Conservation (phyloP, 1,140 invertebrate species). For the Drosophila melanogaster region Release_6_plus_ISO1_MT NT_033779.5:18693001-18693500, state of each 20-base stretch:
- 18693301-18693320: conserved; percentile 84
- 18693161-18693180: conserved; percentile 87
- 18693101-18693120: conserved; percentile 86
- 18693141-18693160: conserved; percentile 87
- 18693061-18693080: conserved; percentile 76
- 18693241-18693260: conserved; percentile 79
- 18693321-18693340: conserved; percentile 83
- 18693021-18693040: conserved; percentile 62
- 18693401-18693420: conserved; percentile 84
- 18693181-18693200: conserved; percentile 87
- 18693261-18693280: conserved; percentile 85
- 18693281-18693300: conserved; percentile 85
- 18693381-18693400: conserved; percentile 84
- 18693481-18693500: conserved; percentile 69
- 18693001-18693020: conserved; percentile 77
- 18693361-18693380: conserved; percentile 74
- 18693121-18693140: conserved; percentile 86
- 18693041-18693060: conserved; percentile 75
- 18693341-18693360: conserved; percentile 84
- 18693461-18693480: conserved; percentile 64
- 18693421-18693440: conserved; percentile 75
- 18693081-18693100: conserved; percentile 72
- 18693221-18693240: conserved; percentile 84
- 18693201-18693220: conserved; percentile 84
- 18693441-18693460: conserved; percentile 68